These are phyloP conservation scores for Aromia moschata DNA, from an alignment of 2,888 invertebrate genomes.

Conservation along the genomic window DNA sequence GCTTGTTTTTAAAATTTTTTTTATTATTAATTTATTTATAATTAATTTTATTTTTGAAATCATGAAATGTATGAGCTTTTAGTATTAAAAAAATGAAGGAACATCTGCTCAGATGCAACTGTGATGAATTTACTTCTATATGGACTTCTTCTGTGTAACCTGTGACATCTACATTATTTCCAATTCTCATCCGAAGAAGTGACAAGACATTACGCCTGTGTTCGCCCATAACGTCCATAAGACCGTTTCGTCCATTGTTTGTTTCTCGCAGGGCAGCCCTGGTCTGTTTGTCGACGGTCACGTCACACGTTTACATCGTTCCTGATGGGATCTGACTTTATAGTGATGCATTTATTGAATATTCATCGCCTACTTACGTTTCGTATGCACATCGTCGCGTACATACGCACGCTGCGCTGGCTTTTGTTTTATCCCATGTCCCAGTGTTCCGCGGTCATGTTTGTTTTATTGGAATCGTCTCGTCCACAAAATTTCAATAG, in stretches of 20 bases:
- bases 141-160: too few relatives aligned
- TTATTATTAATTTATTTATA: too few relatives aligned
- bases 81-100: too few relatives aligned
- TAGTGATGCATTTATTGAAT: conserved; percentile 36
- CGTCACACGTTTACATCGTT: conserved; percentile 23
- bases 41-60: too few relatives aligned
- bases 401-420: neutral
- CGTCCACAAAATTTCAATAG: neutral
- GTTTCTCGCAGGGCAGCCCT: neutral
- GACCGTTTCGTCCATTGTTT: conserved; percentile 19
- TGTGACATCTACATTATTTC: too few relatives aligned
- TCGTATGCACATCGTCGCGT: conserved; percentile 19
- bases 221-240: conserved; percentile 11
- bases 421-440: conserved; percentile 10
- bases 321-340: conserved; percentile 23
- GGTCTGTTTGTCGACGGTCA: conserved; percentile 4
- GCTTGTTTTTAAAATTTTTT: too few relatives aligned
- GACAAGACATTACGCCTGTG: conserved; percentile 8
- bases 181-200: neutral
- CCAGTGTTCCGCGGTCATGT: conserved; percentile 11
- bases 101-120: too few relatives aligned
- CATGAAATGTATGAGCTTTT: too few relatives aligned
- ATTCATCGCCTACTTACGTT: conserved; percentile 26
- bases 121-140: too few relatives aligned
- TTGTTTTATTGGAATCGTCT: conserved; percentile 2